Evolutionary conservation across 2,113 vertebrate species (phyloP).

Genomic region (Suncus etruscus): DNA sequence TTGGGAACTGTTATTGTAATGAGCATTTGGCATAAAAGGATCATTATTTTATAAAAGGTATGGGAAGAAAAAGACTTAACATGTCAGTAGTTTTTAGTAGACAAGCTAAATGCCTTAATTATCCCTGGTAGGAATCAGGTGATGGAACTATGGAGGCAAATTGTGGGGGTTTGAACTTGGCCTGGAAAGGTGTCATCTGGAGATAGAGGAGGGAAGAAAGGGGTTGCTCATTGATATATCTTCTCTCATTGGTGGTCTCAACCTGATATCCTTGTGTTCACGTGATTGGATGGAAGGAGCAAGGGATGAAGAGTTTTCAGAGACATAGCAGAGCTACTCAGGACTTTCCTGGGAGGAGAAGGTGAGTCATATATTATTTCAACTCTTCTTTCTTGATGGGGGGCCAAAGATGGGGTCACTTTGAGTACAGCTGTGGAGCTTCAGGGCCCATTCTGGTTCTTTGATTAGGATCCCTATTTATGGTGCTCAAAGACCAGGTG

Average conservation of each 20-base stretch:
- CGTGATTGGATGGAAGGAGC: too few species aligned
- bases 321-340: too few species aligned
- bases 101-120: constrained; percentile 69
- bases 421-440: too few species aligned
- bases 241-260: not conserved
- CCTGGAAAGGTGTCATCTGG: constrained; percentile 5
- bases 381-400: too few species aligned
- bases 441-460: too few species aligned
- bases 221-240: not conserved
- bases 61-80: constrained; percentile 35
- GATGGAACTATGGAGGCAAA: constrained; percentile 38
- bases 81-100: constrained; percentile 21
- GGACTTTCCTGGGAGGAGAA: too few species aligned
- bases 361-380: too few species aligned
- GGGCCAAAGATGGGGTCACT: too few species aligned
- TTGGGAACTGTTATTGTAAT: constrained; percentile 56
- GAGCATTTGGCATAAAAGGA: constrained; percentile 65
- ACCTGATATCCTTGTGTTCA: too few species aligned
- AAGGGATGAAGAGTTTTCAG: too few species aligned
- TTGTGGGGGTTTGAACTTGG: not conserved
- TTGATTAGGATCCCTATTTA: too few species aligned
- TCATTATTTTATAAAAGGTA: constrained; percentile 66
- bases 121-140: constrained; percentile 45
- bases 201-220: not conserved
- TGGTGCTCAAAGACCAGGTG: too few species aligned